Conservation (phyloP, 2,113 vertebrate genomes). For the Tichodroma muraria region DNA sequence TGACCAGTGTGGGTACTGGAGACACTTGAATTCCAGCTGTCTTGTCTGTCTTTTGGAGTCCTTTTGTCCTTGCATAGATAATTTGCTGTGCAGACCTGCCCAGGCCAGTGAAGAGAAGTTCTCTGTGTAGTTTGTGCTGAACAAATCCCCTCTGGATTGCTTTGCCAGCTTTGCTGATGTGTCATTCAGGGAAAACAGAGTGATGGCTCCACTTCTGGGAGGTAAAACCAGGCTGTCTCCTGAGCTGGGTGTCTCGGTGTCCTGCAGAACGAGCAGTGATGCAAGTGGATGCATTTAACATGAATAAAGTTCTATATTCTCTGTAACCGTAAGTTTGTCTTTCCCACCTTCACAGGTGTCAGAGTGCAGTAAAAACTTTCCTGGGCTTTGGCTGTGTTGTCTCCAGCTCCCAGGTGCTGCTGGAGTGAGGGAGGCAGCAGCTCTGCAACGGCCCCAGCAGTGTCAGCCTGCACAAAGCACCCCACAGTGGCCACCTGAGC, state of each 20-base stretch:
- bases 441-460: neutral
- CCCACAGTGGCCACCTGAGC: too few relatives aligned
- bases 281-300: neutral
- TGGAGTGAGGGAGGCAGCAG: neutral
- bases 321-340: neutral
- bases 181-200: neutral
- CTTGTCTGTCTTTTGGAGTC: neutral
- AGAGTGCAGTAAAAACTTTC: neutral
- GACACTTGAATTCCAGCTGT: neutral
- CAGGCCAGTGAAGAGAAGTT: neutral
- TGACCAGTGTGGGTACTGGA: neutral
- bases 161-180: neutral
- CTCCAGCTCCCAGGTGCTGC: neutral
- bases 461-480: accelerated
- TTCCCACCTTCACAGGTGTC: neutral
- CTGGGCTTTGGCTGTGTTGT: neutral
- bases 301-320: slow-evolving; percentile 29
- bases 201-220: neutral
- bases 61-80: neutral
- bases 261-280: neutral
- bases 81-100: neutral
- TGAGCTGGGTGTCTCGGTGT: neutral
- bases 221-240: neutral
- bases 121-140: neutral
- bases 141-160: neutral